A percentile compares a stretch with the other conserved stretches of the same genome.
These are phyloP conservation scores for Alentia gelatinosa DNA, from an alignment of 2,888 invertebrate species.

Conservation along the genomic window DNA sequence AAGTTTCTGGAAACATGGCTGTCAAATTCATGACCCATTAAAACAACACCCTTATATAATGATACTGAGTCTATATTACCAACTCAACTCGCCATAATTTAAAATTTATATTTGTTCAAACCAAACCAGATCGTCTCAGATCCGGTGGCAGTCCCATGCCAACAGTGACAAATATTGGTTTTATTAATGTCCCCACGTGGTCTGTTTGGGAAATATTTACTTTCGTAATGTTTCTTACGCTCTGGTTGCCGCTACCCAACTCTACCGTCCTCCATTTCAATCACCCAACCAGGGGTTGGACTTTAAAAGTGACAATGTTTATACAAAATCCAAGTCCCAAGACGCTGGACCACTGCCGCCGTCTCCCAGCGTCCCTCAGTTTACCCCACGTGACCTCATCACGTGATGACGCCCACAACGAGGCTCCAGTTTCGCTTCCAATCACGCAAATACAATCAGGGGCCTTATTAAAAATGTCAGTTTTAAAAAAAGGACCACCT, in stretches of 20 bases:
- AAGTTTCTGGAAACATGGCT: too few species aligned
- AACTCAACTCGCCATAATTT: not conserved
- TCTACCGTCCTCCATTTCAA: not conserved
- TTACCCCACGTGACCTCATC: slow-evolving; percentile 47
- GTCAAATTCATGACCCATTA: too few species aligned
- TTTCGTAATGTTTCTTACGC: not conserved
- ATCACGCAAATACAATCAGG: slow-evolving; percentile 40
- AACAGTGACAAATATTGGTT: not conserved
- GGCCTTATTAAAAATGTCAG: slow-evolving; percentile 47
- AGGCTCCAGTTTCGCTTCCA: slow-evolving; percentile 42
- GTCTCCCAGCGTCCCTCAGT: not conserved
- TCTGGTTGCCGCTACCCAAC: not conserved
- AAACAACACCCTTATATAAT: too few species aligned
- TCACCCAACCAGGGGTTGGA: not conserved
- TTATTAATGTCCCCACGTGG: not conserved
- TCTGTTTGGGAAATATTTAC: not conserved
- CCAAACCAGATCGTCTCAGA: not conserved
- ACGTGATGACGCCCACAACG: slow-evolving; percentile 16
- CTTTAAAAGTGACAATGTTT: slow-evolving; percentile 33
- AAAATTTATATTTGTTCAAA: not conserved
- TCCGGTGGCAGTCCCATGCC: not conserved
- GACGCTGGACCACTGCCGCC: too few species aligned
- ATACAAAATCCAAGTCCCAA: slow-evolving; percentile 23
- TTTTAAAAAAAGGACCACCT: not conserved
- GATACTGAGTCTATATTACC: not conserved